Conservation (phyloP, 2,113 vertebrate species). For the Lepisosteus oculatus region DNA sequence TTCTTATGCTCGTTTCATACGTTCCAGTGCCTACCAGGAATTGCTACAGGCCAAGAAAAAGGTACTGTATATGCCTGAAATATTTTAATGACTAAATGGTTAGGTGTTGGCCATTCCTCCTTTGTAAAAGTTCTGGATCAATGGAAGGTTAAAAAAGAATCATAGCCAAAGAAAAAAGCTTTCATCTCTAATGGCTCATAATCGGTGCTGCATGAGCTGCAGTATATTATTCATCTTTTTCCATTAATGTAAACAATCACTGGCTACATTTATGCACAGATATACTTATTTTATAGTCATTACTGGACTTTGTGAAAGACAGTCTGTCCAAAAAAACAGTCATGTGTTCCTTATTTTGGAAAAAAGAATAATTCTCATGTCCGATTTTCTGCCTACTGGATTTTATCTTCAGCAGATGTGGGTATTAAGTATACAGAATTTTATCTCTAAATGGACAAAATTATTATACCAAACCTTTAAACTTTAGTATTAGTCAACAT, state of each 20-base stretch:
- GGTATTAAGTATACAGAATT: no score
- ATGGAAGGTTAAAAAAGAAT: neutral
- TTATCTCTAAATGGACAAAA: no score
- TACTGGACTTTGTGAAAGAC: no score
- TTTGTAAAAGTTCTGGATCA: neutral
- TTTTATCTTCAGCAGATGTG: no score
- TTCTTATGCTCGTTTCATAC: slow-evolving; percentile 96
- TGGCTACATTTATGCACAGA: slow-evolving; percentile 11
- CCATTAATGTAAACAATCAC: neutral
- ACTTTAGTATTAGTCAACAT: no score
- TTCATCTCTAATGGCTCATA: neutral
- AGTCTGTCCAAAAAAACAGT: no score
- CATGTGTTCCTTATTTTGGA: no score
- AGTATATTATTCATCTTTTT: neutral
- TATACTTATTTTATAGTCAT: no score
- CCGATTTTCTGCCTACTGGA: no score
- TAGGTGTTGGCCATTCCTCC: neutral
- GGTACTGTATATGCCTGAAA: slow-evolving; percentile 57
- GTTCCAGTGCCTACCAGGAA: slow-evolving; percentile 98
- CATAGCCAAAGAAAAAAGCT: neutral
- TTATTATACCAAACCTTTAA: no score
- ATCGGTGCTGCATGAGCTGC: neutral
- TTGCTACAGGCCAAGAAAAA: slow-evolving; percentile 98
- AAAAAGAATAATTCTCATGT: no score
- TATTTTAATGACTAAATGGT: neutral